Base-by-base conservation (phyloP, 1,140 invertebrate genomes). In the Polypedilum pembai region DNA sequence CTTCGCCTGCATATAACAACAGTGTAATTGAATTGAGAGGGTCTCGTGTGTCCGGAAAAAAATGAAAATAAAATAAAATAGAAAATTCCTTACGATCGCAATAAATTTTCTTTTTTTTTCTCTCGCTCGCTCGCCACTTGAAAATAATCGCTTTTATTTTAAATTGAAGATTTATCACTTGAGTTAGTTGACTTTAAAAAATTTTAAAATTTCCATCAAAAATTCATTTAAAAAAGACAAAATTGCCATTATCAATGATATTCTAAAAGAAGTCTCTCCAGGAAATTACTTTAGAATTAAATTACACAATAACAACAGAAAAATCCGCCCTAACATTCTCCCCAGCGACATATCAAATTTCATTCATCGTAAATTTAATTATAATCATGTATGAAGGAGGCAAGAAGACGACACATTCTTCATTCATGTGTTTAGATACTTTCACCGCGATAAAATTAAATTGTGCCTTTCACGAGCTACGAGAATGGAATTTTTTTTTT, bases 281-380 rank as follows among this genome's bases (percentile, higher is more conserved):
- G 45, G 45, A 56, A 56, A 56, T 56, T 56, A 56, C 45, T 56
- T 56, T 56, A 56, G 45, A 56, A 56, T 56, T 56, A 56, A 56
- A 56, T 56, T 56, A 56, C 45, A 56, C n/a, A 15, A 56, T n/a
- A 15, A 56, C 15, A 45, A 56, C 3, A 56, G 45, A 12, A 56
- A 56, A 56, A 15, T n/a, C 12, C 12, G 45, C 12, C 12, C 45
- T 33, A 3, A 33, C 15, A 56, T 12, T 56, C 24, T 56, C 45
- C 12, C n/a, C 15, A n/a, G 45, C 45, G 45, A 56, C 24, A 33
- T 56, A 56, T 56, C 45, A 56, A 56, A 56, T 56, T 56, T 56
- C 45, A 15, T 56, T 56, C 45, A 56, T 56, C 45, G 45, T 56
- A 56, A 56, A 56, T 56, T 56, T 56, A 56, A 56, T 56, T 56